These are phyloP conservation scores for Ecdyonurus torrentis DNA, from an alignment of 2,888 invertebrate genomes.

Conservation along the genomic window DNA sequence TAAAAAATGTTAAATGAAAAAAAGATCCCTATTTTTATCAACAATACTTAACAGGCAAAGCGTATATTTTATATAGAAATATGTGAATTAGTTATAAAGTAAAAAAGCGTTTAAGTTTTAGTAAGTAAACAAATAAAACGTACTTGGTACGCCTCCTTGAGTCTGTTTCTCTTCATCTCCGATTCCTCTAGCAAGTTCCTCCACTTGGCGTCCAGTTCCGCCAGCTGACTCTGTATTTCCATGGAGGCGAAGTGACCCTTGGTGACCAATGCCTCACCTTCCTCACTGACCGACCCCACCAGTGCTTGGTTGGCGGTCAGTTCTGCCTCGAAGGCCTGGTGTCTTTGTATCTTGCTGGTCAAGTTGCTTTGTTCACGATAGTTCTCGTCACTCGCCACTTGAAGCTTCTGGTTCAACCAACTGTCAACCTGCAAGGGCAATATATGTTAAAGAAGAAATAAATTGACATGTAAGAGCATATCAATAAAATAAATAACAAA, in stretches of 20 bases:
- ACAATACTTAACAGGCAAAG: not conserved
- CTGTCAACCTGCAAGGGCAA: conserved; percentile 41
- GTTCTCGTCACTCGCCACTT: conserved; percentile 82
- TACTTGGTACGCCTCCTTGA: conserved; percentile 69
- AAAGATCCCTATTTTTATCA: not conserved
- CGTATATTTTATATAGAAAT: not conserved
- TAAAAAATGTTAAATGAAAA: no score
- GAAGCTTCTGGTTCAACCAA: conserved; percentile 88
- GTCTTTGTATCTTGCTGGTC: conserved; percentile 93
- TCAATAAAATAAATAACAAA: no score
- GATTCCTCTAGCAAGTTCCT: conserved; percentile 66
- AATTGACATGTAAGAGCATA: no score
- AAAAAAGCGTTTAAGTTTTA: not conserved
- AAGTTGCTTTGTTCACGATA: conserved; percentile 92
- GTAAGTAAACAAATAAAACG: no score
- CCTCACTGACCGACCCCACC: conserved; percentile 63
- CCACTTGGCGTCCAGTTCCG: conserved; percentile 78
- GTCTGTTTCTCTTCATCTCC: conserved; percentile 61
- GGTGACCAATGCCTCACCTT: conserved; percentile 54
- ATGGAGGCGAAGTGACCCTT: conserved; percentile 75
- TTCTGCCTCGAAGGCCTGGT: conserved; percentile 91
- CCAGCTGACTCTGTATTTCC: conserved; percentile 67
- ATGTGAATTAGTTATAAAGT: not conserved
- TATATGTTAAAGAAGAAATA: conserved; percentile 4
- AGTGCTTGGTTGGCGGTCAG: conserved; percentile 75